Evolutionary conservation across 2,113 vertebrate species (phyloP).

Genomic region (Centrocercus urophasianus): DNA sequence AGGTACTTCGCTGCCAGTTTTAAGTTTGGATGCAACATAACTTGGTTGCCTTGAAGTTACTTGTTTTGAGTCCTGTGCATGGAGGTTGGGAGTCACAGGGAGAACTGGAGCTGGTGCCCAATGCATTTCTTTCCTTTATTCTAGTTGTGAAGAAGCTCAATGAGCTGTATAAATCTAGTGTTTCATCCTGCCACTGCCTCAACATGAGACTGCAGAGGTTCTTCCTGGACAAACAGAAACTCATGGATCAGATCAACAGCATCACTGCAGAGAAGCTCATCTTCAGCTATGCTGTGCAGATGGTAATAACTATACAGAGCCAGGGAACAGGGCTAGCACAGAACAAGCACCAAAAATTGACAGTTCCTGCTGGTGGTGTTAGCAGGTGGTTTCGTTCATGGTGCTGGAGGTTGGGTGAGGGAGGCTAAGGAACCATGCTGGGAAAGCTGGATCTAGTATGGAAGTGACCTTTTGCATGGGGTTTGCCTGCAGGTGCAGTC

Average conservation of each 20-base stretch:
- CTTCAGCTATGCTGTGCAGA: conserved; percentile 91
- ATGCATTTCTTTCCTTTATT: background rate
- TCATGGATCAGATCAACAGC: conserved; percentile 92
- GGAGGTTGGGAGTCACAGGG: background rate
- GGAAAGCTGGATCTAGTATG: background rate
- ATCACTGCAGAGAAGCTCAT: conserved; percentile 94
- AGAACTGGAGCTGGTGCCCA: background rate
- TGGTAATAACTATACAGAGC: conserved; percentile 73
- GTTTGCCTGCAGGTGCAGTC: conserved; percentile 84
- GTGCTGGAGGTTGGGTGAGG: background rate
- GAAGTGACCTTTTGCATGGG: background rate
- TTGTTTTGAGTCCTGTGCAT: background rate
- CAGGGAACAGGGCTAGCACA: background rate
- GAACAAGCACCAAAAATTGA: rapidly evolving
- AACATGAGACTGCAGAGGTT: conserved; percentile 89
- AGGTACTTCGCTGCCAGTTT: background rate
- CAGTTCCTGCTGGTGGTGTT: background rate
- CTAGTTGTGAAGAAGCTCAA: conserved; percentile 92
- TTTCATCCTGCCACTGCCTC: conserved; percentile 89
- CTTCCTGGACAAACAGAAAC: conserved; percentile 93
- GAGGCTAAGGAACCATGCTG: rapidly evolving
- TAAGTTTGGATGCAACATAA: background rate
- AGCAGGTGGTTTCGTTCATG: background rate
- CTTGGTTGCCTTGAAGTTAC: rapidly evolving
- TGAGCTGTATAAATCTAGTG: conserved; percentile 91